Evolutionary conservation across 2,113 vertebrate genomes (phyloP).

Genomic region (Pelodiscus sinensis): DNA sequence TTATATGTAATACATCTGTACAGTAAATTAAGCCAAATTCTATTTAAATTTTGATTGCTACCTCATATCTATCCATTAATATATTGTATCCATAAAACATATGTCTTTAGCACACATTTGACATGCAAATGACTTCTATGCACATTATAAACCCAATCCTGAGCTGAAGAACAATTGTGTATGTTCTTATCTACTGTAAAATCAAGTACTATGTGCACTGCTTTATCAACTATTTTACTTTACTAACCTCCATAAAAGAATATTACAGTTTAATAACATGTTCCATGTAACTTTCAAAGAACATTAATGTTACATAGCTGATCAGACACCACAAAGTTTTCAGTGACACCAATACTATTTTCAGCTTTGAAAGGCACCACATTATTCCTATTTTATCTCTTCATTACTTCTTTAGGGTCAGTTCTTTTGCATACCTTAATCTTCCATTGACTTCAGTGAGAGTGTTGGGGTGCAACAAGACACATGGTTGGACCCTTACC

Average conservation of each 20-base stretch:
- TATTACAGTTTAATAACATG: not conserved
- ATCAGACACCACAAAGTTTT: not conserved
- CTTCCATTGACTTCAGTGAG: not conserved
- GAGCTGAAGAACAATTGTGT: not conserved
- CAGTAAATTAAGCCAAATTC: conserved; percentile 54
- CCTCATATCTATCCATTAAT: conserved; percentile 64
- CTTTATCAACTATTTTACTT: not conserved
- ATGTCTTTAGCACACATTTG: conserved; percentile 40
- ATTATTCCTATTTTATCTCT: not conserved
- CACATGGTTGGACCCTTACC: not conserved
- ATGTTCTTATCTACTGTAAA: not conserved
- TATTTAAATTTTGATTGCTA: conserved; percentile 69
- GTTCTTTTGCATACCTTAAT: not conserved
- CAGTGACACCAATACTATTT: not conserved
- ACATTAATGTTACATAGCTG: not conserved
- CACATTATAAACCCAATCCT: conserved; percentile 21
- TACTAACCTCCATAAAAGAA: not conserved
- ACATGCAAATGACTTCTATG: conserved; percentile 21
- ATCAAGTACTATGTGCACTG: conserved; percentile 19
- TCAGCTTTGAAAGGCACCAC: not conserved
- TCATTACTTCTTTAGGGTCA: not conserved
- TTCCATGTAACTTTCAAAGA: not conserved
- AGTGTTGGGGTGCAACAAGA: not conserved
- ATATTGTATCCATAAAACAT: conserved; percentile 60
- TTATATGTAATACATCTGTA: conserved; percentile 44